Percentiles rank a stretch among this genome's conserved stretches.
Evolutionary conservation across 2,113 vertebrate species (phyloP).

Genomic region (Phylloscopus trochilus): DNA sequence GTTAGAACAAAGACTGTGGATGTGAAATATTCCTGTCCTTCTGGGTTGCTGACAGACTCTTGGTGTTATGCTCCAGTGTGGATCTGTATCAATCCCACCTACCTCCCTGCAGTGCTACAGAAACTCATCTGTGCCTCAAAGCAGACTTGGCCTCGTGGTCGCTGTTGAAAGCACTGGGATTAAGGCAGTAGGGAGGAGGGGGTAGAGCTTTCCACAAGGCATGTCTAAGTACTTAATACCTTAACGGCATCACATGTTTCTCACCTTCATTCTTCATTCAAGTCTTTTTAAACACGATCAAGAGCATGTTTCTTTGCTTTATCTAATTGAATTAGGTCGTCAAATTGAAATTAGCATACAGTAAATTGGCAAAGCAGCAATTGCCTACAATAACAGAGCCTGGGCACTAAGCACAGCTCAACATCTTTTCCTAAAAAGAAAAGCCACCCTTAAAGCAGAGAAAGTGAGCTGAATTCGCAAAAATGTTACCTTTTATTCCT

Average conservation of each 20-base stretch:
- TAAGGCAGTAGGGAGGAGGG: neutral
- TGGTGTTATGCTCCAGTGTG: neutral
- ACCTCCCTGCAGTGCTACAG: neutral
- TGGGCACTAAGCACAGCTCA: neutral
- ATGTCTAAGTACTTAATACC: neutral
- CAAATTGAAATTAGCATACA: neutral
- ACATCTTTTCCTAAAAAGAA: neutral
- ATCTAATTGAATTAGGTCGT: constrained; percentile 37
- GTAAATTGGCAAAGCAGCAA: neutral
- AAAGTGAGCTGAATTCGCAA: constrained; percentile 42
- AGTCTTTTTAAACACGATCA: neutral
- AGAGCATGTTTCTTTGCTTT: constrained; percentile 15
- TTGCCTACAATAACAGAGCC: neutral
- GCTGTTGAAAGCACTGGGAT: neutral
- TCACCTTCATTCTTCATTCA: neutral
- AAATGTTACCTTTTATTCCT: constrained; percentile 37
- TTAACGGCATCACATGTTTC: neutral
- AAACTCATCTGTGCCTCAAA: neutral
- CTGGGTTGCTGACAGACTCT: neutral
- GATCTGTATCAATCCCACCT: neutral
- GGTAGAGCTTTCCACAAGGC: neutral
- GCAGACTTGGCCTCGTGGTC: neutral
- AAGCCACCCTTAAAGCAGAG: neutral
- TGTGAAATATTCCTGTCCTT: neutral
- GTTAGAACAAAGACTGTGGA: neutral